Conservation (phyloP, 1,140 invertebrate species). For the Euborellia annulipes region DNA sequence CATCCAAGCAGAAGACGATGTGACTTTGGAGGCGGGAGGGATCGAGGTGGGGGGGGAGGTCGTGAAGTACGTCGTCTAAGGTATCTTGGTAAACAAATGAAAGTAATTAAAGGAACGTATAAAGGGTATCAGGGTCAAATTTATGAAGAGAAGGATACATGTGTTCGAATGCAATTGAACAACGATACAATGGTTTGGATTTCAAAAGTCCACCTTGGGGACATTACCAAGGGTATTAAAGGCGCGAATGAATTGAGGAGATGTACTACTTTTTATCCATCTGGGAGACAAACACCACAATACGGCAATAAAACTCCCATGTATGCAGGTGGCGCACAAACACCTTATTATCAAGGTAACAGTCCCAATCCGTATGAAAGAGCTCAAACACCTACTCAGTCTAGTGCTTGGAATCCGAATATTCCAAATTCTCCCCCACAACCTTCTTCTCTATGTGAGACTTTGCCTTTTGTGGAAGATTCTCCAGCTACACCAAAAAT, state of each 20-base stretch:
- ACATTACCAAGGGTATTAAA: slow-evolving; percentile 48
- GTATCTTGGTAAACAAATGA: slow-evolving; percentile 91
- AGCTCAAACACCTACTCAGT: slow-evolving; percentile 66
- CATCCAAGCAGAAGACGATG: slow-evolving; percentile 53
- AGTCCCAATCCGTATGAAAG: slow-evolving; percentile 80
- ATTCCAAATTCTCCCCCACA: slow-evolving; percentile 71
- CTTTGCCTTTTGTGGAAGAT: too few species aligned
- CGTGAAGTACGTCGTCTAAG: slow-evolving; percentile 70
- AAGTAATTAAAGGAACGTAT: slow-evolving; percentile 92
- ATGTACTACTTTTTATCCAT: slow-evolving; percentile 55
- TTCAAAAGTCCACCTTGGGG: slow-evolving; percentile 75
- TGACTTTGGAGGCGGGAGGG: slow-evolving; percentile 24
- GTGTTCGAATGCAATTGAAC: slow-evolving; percentile 90
- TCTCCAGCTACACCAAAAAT: too few species aligned
- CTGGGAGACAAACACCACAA: slow-evolving; percentile 65
- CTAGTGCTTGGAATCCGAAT: slow-evolving; percentile 80
- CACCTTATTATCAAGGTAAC: slow-evolving; percentile 83
- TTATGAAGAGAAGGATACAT: slow-evolving; percentile 87
- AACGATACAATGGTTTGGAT: slow-evolving; percentile 96
- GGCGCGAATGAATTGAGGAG: slow-evolving; percentile 54
- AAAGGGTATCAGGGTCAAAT: slow-evolving; percentile 72
- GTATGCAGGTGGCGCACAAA: slow-evolving; percentile 73
- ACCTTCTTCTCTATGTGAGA: slow-evolving; percentile 23
- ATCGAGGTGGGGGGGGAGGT: slow-evolving; percentile 44
- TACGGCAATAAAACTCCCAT: slow-evolving; percentile 75